These are phyloP conservation scores for Pseudocheirus occidentalis DNA, from an alignment of 2,797 vertebrate species.

Conservation along the genomic window DNA sequence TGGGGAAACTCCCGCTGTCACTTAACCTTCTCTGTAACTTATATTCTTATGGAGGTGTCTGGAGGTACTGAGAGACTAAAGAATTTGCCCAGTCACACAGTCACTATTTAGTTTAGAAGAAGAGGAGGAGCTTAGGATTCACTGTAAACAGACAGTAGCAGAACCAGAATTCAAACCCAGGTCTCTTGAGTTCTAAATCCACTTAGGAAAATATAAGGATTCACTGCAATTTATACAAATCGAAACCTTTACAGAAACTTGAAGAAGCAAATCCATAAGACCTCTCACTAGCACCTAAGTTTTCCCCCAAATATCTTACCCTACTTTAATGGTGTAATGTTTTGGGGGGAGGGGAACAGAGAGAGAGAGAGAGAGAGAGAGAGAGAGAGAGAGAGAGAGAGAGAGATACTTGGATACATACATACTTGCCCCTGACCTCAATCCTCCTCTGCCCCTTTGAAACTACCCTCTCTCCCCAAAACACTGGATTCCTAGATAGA, in stretches of 20 bases:
- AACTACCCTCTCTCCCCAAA: not conserved
- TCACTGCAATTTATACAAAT: not conserved
- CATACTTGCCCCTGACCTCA: accelerated
- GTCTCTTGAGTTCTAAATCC: not conserved
- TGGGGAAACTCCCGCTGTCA: not conserved
- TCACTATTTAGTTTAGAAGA: not conserved
- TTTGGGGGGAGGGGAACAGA: no score
- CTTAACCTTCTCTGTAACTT: not conserved
- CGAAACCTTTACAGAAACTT: not conserved
- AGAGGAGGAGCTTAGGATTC: not conserved
- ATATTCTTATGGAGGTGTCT: not conserved
- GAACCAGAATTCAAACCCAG: not conserved
- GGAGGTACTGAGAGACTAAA: not conserved
- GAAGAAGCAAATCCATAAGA: not conserved
- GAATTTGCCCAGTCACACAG: not conserved
- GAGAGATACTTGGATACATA: not conserved
- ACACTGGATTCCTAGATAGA: not conserved
- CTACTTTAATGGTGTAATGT: not conserved
- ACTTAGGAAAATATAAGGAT: not conserved
- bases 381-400: no score
- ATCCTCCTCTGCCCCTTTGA: not conserved
- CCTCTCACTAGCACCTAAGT: not conserved
- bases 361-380: no score
- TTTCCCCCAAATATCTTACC: not conserved
- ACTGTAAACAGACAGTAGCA: not conserved